These are phyloP conservation scores for Solea solea DNA, from an alignment of 2,113 vertebrate species.

Conservation along the genomic window DNA sequence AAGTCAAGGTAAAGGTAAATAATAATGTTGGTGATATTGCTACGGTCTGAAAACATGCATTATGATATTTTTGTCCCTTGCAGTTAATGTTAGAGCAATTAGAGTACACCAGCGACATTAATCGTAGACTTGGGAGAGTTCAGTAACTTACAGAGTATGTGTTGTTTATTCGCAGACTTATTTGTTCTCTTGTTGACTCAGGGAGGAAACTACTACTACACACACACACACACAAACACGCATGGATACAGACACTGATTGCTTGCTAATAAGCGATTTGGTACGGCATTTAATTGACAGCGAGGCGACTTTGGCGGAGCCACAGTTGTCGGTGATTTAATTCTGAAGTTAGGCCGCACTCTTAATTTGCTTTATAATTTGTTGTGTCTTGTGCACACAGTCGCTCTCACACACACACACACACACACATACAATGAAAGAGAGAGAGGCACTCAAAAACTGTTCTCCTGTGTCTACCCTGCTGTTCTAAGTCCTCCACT, in stretches of 20 bases:
- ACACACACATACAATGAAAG: neutral
- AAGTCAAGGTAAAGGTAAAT: too few species aligned
- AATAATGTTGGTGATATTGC: too few species aligned
- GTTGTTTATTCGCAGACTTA: constrained; percentile 3
- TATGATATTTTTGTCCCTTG: too few species aligned
- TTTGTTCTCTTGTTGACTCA: constrained; percentile 23
- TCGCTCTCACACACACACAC: neutral
- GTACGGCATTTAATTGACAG: constrained; percentile 55
- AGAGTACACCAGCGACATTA: too few species aligned
- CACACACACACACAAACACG: constrained; percentile 1
- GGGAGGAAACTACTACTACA: neutral
- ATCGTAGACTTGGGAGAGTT: too few species aligned
- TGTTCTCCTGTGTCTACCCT: constrained; percentile 42
- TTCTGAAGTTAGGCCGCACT: constrained; percentile 49
- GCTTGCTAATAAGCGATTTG: constrained; percentile 58
- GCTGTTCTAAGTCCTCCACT: constrained; percentile 55
- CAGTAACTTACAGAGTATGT: neutral
- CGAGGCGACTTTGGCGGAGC: constrained; percentile 40
- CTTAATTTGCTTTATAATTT: constrained; percentile 63
- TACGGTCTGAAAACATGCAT: too few species aligned
- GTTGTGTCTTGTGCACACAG: constrained; percentile 29
- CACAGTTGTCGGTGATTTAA: constrained; percentile 59
- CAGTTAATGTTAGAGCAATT: too few species aligned
- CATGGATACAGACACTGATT: constrained; percentile 30
- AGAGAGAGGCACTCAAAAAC: constrained; percentile 19